A percentile compares a stretch with the other conserved stretches of the same genome.
phyloP scores from a whole-genome alignment of 1,140 invertebrate genomes.

The Danaus melanippus region DNA sequence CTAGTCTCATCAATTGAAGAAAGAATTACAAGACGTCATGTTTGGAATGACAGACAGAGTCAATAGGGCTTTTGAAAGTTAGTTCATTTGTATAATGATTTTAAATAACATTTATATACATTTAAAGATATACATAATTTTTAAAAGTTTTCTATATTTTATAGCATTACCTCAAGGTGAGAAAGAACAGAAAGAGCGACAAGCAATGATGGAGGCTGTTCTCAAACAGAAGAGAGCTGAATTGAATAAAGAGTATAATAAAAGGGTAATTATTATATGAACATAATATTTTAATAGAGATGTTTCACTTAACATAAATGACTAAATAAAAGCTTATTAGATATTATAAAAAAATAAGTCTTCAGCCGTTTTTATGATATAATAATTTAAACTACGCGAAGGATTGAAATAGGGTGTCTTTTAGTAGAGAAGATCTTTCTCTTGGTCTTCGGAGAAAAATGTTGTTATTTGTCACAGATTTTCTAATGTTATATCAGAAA shows the following conservation, averaged over 20 bases:
- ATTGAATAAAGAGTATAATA: conserved; percentile 36
- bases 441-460: no score
- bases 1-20: conserved; percentile 24
- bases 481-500: no score
- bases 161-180: conserved; percentile 28
- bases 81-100: conserved; percentile 12
- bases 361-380: no score
- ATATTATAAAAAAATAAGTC: no score
- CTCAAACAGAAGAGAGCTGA: conserved; percentile 25
- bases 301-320: no score
- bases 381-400: no score
- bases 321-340: no score
- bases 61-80: conserved; percentile 28
- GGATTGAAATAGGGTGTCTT: no score
- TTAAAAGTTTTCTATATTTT: neutral
- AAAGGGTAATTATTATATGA: conserved; percentile 21
- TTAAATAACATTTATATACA: neutral
- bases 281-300: no score
- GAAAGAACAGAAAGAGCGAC: conserved; percentile 22
- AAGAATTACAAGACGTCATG: conserved; percentile 17
- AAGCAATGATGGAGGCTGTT: conserved; percentile 17
- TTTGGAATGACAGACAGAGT: conserved; percentile 29
- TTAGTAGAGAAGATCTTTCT: no score
- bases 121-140: no score
- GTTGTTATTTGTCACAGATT: no score